phyloP scores from a whole-genome alignment of 2,797 vertebrate species.

The Peromyscus nudipes region DNA sequence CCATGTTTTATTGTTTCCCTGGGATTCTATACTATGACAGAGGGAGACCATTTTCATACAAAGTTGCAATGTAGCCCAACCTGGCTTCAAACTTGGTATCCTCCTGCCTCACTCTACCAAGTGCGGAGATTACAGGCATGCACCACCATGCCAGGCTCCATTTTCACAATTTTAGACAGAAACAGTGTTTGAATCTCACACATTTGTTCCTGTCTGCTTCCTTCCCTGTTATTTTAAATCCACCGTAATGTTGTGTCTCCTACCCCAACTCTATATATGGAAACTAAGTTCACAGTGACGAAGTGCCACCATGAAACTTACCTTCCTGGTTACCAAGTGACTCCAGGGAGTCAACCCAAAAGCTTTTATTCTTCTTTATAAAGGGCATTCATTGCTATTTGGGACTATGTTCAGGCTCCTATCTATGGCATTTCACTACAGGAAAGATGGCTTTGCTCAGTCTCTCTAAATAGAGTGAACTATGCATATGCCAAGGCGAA shows the following conservation, averaged over 20 bases:
- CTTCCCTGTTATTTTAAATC: not conserved
- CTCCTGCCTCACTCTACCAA: not conserved
- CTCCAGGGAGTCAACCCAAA: not conserved
- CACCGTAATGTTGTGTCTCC: not conserved
- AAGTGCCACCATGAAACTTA: not conserved
- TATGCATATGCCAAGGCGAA: not conserved
- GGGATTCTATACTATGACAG: not conserved
- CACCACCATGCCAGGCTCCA: not conserved
- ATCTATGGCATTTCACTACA: not conserved
- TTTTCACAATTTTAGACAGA: not conserved
- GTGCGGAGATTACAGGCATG: too few relatives aligned
- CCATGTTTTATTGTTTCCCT: not conserved
- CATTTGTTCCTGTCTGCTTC: not conserved
- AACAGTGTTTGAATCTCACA: not conserved
- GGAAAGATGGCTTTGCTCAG: not conserved
- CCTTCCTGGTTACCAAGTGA: not conserved
- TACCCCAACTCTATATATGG: not conserved
- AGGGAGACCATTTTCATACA: not conserved
- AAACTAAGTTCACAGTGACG: conserved; percentile 16
- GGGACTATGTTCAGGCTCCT: not conserved
- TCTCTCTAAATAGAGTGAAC: conserved; percentile 4
- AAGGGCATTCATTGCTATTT: not conserved
- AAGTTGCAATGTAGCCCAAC: not conserved
- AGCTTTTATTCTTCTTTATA: not conserved
- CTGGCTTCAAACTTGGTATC: not conserved